Conservation (phyloP, 1,140 invertebrate species). For the Reticulitermes speratus region DNA sequence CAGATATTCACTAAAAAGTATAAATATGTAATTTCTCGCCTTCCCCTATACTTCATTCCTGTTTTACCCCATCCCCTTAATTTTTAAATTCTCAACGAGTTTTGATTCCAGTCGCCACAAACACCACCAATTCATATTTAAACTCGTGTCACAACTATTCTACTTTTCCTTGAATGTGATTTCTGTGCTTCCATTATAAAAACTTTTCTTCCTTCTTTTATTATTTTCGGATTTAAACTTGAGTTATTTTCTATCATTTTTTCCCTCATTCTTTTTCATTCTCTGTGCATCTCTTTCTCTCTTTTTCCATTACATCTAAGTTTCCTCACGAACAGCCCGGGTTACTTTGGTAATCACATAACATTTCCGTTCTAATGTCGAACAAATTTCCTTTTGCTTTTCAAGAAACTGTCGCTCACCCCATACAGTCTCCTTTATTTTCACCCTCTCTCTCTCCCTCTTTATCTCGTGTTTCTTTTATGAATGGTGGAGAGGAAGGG, state of each 20-base stretch:
- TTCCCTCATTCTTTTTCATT: background rate
- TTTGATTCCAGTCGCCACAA: background rate
- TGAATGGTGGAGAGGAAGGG: background rate
- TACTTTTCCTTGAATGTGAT: background rate
- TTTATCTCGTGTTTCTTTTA: conserved; percentile 3
- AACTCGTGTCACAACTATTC: background rate
- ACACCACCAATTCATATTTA: background rate
- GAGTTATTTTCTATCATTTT: background rate
- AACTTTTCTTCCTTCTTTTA: conserved; percentile 2
- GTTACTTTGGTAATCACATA: conserved; percentile 19
- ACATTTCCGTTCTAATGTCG: conserved; percentile 15
- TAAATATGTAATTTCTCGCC: background rate
- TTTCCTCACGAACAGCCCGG: background rate
- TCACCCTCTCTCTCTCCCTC: conserved; percentile 1
- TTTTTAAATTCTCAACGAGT: background rate
- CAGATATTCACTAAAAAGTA: background rate
- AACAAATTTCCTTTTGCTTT: conserved; percentile 13
- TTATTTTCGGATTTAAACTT: background rate
- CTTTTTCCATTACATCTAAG: conserved; percentile 5
- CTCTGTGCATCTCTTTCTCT: background rate
- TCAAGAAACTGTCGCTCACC: background rate
- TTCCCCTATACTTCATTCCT: background rate
- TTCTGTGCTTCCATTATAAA: background rate
- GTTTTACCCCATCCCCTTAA: background rate
- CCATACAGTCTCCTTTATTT: background rate